Base-by-base conservation (phyloP, 2,888 invertebrate genomes). In the Limnephilus rhombicus region DNA sequence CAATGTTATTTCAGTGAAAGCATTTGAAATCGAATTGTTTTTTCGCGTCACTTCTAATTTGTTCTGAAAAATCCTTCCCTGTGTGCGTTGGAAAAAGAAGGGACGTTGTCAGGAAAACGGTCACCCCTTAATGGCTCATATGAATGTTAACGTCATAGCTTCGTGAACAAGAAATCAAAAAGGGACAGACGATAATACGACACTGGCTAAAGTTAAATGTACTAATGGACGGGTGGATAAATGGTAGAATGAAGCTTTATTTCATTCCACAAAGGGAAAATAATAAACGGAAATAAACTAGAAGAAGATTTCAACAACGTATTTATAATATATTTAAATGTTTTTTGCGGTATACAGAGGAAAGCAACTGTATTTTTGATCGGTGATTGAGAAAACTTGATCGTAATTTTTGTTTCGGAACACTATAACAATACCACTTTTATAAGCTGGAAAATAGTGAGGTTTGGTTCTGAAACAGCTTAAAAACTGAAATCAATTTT, bases 101-200 rank as follows among this genome's bases (percentile, higher is more conserved):
- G 83, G 83, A 81, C 87, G 45, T 45, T 91, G 80, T 80, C 45
- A 18, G 83, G 37, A 83, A 87, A 91, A 87, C 31, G 86, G 87
- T 85, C 87, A 91, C 85, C 87, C 91, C 87, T 81, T 88, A 89
- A 91, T 88, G 80, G 87, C 81, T 91, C 85, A 85, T 89, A 88
- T 91, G 88, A 85, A 91, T 91, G 41, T 91, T 34, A 89, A 81
- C 93, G 91, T 93, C 92, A 92, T 90, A 92, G 89, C 91, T 90
- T 80, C 88, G 90, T 89, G 90, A 91, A 91, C 93, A 91, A 92
- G 93, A 93, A 92, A 93, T 93, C 93, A 93, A 92, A 93, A 90
- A 92, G 93, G 93, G 93, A 92, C 92, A 92, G 89, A 93, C 92
- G 92, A 93, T 91, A 91, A 91, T 87, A 91, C 85, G 53, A 89